Base-by-base conservation (phyloP, 2,113 vertebrate species). In the Aspidoscelis tigris region DNA sequence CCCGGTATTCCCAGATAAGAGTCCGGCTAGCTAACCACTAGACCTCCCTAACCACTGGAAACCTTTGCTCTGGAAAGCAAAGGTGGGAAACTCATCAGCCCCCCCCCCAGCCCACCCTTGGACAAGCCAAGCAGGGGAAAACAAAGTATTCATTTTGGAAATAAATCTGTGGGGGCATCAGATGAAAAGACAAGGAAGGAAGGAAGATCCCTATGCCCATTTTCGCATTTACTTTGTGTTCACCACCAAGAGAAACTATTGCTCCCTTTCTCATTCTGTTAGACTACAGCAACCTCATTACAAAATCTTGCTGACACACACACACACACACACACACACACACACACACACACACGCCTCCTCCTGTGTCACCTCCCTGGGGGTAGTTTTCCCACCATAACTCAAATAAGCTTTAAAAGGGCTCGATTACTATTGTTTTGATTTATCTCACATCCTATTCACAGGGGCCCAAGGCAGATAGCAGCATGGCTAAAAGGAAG, bases 351-450 rank as follows among this genome's bases (percentile, higher is more conserved):
- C 33, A 33, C 33, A 26, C 24, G 12, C 47, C 39, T 65, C 73
- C 44, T 20, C 16, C 24, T 4, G 26, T 64, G 26, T 66, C 21
- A 71, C 69, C 68, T 84, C 10, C 83, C 83, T 71, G n/a, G 53
- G 24, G 83, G 83, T 33, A 44, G 41, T 71, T 77, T 44, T 58
- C 26, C 16, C 26, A 10, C 41, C 16, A 61, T 71, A 58, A 78
- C 76, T 61, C 75, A 84, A 69, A 65, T 24, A 39, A 77, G 75
- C 75, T 84, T 78, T 70, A 68, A 72, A 84, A 5, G 61, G 47
- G 39, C 43, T 71, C 8, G 58, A 78, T 43, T 71, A n/a, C 50
- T 43, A 16, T 10, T 21, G 66, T 70, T 78, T 78, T 84, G 83
- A 78, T 77, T 84, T 77, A 71, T 84, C 39, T 69, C 33, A 7